A percentile compares a stretch with the other conserved stretches of the same genome.
These are phyloP conservation scores for Seriola dumerili DNA, from an alignment of 2,113 vertebrate species.

Conservation along the genomic window DNA sequence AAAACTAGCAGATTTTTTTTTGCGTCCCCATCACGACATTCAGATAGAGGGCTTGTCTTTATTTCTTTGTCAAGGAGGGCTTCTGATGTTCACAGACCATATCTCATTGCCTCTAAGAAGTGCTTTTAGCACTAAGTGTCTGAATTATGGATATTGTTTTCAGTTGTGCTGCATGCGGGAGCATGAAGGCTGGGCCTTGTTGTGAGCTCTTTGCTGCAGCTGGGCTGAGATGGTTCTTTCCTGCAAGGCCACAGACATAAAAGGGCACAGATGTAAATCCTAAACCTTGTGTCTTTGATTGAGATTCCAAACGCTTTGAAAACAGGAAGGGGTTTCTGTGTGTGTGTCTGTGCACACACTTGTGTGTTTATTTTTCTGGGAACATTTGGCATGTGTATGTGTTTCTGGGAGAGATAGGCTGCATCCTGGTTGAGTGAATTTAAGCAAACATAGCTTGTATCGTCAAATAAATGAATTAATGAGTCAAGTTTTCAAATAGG, in stretches of 20 bases:
- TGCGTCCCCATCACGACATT: conserved; percentile 33
- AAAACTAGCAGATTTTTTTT: not conserved
- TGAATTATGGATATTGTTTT: conserved; percentile 81
- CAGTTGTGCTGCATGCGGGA: conserved; percentile 70
- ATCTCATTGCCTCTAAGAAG: conserved; percentile 69
- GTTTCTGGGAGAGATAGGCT: conserved; percentile 56
- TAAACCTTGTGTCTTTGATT: conserved; percentile 84
- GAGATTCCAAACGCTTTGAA: conserved; percentile 82
- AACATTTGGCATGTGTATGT: conserved; percentile 71
- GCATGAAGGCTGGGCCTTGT: conserved; percentile 77
- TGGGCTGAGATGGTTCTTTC: conserved; percentile 79
- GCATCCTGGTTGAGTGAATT: conserved; percentile 41
- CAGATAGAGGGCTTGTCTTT: conserved; percentile 51
- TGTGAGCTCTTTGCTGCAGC: conserved; percentile 79
- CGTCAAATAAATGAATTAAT: conserved; percentile 43
- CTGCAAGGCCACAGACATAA: conserved; percentile 82
- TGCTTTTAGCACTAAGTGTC: conserved; percentile 71
- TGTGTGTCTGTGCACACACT: conserved; percentile 44
- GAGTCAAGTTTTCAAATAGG: conserved; percentile 21
- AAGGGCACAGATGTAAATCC: conserved; percentile 85
- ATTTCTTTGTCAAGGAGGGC: conserved; percentile 57
- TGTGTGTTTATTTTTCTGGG: conserved; percentile 65
- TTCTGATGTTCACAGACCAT: conserved; percentile 75
- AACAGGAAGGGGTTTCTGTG: conserved; percentile 79
- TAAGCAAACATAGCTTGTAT: conserved; percentile 26